Base-by-base conservation (phyloP, 2,797 vertebrate species). In the Eospalax fontanierii region DNA sequence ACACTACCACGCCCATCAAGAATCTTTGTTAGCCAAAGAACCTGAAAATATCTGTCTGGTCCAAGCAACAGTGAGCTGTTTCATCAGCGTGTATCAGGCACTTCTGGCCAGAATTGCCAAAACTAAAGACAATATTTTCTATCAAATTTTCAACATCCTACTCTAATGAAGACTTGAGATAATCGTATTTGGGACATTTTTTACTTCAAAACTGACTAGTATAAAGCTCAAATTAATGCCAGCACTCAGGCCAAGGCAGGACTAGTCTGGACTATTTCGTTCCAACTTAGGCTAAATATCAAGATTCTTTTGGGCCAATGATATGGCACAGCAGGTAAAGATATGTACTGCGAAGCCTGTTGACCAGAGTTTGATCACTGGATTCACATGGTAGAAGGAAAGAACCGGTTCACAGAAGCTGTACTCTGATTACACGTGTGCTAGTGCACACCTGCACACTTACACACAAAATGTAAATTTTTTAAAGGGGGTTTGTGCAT, bases 131-230 rank as follows among this genome's bases (percentile, higher is more conserved):
- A 75, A 1, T 57, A 66, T 57, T 94, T 94, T 8, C 79, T 46
- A 19, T 78, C 50, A 46, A 15, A 22, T 70, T 76, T 95, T 92
- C 86, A 30, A 54, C 40, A 87, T 18, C 43, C 63, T 89, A 5
- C 40, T 38, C 30, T 11, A 83, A 28, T 61, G 38, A 90, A 59
- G 71, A 87, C 50, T 43, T 84, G 40, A 2, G 54, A 24, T 79
- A 38, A 78, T 92, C 28, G n/a, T 91, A 28, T 78, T 78, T 87
- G 43, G 12, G 73, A 33, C 65, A 75, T 93, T 71, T 76, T 84
- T 89, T 50, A 35, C 76, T 88, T 95, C 46, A 89, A 95, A 92
- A 89, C 54, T 78, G 81, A 88, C 90, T 57, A 75, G 73, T 76
- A 35, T 82, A 74, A 93, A 91, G 82, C 33, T 93, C 57, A 92